These are phyloP conservation scores for Eustalomyia histrio DNA, from an alignment of 2,888 invertebrate genomes.

Conservation along the genomic window DNA sequence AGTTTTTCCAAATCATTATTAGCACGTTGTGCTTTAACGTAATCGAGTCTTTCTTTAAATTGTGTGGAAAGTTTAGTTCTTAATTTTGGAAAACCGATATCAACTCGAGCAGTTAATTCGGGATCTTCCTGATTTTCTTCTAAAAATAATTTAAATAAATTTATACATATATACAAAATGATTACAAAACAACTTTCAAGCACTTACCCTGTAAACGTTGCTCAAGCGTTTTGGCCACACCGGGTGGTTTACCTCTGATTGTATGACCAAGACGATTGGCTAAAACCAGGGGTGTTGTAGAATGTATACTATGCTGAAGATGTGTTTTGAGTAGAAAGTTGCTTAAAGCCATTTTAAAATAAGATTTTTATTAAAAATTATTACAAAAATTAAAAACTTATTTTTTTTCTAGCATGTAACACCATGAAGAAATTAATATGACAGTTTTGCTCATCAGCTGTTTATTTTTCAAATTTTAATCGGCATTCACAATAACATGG, in stretches of 20 bases:
- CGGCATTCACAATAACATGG: conserved; percentile 6
- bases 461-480: not conserved
- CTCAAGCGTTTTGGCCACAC: conserved; percentile 84
- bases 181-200: conserved; percentile 73
- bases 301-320: conserved; percentile 67
- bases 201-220: conserved; percentile 85
- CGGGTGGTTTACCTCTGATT: conserved; percentile 86
- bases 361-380: conserved; percentile 19
- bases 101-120: conserved; percentile 81
- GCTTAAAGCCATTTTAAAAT: conserved; percentile 71
- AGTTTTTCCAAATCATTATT: conserved; percentile 83
- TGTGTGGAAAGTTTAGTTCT: conserved; percentile 77
- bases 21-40: conserved; percentile 81
- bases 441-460: not conserved
- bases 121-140: conserved; percentile 80
- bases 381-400: not conserved
- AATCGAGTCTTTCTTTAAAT: conserved; percentile 81
- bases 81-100: conserved; percentile 83
- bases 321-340: conserved; percentile 73
- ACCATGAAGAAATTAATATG: not conserved
- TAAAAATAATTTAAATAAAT: conserved; percentile 44
- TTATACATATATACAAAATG: not conserved
- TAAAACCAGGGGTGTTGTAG: conserved; percentile 61
- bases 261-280: conserved; percentile 80
- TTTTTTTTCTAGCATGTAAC: not conserved